Evolutionary conservation across 2,888 invertebrate species (phyloP), one percentile per base, ranked within the genome.

Genomic region (Arge pagana): DNA sequence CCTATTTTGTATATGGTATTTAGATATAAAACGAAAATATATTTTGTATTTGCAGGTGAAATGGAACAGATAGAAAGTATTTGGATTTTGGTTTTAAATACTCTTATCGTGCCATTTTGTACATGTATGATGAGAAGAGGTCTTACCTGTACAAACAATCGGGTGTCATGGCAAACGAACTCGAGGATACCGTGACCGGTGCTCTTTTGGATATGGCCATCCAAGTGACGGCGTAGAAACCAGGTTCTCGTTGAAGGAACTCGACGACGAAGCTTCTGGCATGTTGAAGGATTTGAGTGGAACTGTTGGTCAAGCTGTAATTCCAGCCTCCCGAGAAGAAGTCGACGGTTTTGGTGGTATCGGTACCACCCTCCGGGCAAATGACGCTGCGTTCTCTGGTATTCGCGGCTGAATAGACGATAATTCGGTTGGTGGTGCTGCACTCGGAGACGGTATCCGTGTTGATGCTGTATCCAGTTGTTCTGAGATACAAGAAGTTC

Each of bases 221-320:
- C 89, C 89, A 90, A 62, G 86, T 86, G 40, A 90, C 85, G 30
- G 83, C 82, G 72, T 89, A 89, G 70, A 83, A 85, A 1, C 88
- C 88, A 11, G 84, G 83, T 67, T 89, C 88, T 41, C 84, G 82
- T 68, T 88, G 88, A 24, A 88, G 73, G 71, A 89, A 89, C 72
- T 89, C 89, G 41, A 90, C 83, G 37, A 89, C 85, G 63, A 87
- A 88, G 70, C 88, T 88, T 55, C 86, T 78, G 6, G 87, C 84
- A 62, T 84, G 82, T 33, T 83, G 81, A 21, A 64, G 59, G 23
- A 65, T 62, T 30, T 68, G 58, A 11, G 66, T 59, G 10, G 67
- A 58, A 3, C 63, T 63, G n/a, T 64, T 61, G 41, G 63, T 57
- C n/a, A 58, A 56, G 11, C 66, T 64, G 48, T 68, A 67, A 59